Evolutionary conservation across 2,888 invertebrate genomes (phyloP).

Genomic region (Argyresthia albistria): DNA sequence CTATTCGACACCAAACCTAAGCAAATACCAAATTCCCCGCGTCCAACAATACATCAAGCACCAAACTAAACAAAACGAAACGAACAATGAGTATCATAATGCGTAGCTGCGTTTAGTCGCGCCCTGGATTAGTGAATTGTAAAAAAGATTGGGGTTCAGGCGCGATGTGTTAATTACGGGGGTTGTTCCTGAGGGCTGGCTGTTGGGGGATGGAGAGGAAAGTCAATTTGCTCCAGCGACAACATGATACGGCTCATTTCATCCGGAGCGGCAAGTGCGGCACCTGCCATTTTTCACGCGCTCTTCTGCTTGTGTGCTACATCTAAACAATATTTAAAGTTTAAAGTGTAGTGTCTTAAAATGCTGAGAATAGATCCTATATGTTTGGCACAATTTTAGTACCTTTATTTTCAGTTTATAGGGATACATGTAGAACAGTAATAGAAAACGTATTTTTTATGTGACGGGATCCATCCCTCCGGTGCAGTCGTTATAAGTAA

Average conservation of each 20-base stretch:
- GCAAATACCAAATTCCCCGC: slow-evolving; percentile 3
- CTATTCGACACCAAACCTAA: no score
- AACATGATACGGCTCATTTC: slow-evolving; percentile 77
- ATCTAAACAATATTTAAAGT: no score
- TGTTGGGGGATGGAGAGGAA: slow-evolving; percentile 59
- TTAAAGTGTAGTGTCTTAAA: no score
- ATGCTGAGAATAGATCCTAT: no score
- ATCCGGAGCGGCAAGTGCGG: slow-evolving; percentile 64
- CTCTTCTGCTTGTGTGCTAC: slow-evolving; percentile 9
- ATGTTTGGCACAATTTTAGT: no score
- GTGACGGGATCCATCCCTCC: no score
- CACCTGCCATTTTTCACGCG: slow-evolving; percentile 61
- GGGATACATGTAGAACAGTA: no score
- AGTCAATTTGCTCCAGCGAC: slow-evolving; percentile 77
- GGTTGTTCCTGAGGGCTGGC: slow-evolving; percentile 29
- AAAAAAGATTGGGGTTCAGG: slow-evolving; percentile 61
- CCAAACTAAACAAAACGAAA: slow-evolving; percentile 33
- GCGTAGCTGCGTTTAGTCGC: slow-evolving; percentile 49
- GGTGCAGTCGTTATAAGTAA: no score
- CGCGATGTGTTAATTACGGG: slow-evolving; percentile 72
- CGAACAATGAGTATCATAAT: slow-evolving; percentile 25
- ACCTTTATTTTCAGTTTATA: no score
- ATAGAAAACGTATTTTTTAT: no score
- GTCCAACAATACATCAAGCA: slow-evolving; percentile 18
- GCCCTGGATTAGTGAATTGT: slow-evolving; percentile 69